phyloP scores from a whole-genome alignment of 2,888 invertebrate species.

The Agrochola lota region DNA sequence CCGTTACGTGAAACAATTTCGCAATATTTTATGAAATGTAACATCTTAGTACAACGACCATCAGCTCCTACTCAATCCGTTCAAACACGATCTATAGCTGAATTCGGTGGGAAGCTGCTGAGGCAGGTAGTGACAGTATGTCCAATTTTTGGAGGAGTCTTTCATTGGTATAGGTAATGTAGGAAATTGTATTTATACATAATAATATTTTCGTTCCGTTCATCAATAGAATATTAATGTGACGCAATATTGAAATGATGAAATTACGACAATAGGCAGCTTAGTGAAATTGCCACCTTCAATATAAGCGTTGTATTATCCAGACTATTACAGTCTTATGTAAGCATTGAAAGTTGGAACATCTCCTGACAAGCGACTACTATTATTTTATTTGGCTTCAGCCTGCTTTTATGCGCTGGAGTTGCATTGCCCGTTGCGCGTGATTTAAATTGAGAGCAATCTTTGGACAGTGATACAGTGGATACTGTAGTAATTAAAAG shows the following conservation, averaged over 20 bases:
- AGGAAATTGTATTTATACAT: background rate
- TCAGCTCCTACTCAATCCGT: background rate
- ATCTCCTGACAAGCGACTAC: background rate
- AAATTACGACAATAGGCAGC: background rate
- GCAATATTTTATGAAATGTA: conserved; percentile 2
- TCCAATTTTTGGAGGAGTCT: background rate
- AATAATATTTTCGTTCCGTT: background rate
- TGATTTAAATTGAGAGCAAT: conserved; percentile 1
- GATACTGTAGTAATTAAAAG: background rate
- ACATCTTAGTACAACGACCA: background rate
- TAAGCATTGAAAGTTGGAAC: conserved; percentile 13
- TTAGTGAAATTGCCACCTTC: conserved; percentile 16
- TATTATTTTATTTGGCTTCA: background rate
- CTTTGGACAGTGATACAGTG: background rate
- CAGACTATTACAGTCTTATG: conserved; percentile 19
- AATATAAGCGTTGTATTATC: background rate
- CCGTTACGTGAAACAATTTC: conserved; percentile 24
- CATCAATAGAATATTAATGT: background rate
- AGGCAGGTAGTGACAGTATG: too few relatives aligned
- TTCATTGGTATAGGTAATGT: background rate
- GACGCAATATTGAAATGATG: conserved; percentile 36
- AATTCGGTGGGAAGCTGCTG: background rate
- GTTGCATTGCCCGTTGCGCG: background rate
- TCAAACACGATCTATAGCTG: background rate
- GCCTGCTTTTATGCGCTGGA: background rate